Evolutionary conservation across 2,113 vertebrate genomes (phyloP).

Genomic region (Acinonyx jubatus): DNA sequence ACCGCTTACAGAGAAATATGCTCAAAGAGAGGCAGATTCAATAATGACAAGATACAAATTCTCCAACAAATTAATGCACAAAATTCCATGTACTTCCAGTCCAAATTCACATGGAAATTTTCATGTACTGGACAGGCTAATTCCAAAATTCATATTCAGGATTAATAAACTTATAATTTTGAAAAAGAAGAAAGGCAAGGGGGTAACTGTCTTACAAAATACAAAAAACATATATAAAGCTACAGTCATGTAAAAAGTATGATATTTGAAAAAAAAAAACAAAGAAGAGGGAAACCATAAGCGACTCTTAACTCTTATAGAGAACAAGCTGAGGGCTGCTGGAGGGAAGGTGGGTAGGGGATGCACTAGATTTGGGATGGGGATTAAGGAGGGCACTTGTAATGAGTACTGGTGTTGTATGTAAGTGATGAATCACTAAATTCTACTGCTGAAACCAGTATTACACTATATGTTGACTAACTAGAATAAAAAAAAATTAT

Average conservation of each 20-base stretch:
- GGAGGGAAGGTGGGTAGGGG: too few species aligned
- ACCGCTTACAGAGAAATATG: neutral
- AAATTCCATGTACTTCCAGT: neutral
- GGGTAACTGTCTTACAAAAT: neutral
- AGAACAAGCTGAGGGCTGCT: too few species aligned
- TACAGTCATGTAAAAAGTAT: neutral
- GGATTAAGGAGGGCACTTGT: too few species aligned
- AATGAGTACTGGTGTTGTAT: too few species aligned
- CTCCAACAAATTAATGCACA: neutral
- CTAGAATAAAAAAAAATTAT: too few species aligned
- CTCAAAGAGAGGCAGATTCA: neutral
- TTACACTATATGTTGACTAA: neutral
- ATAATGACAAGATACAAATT: neutral
- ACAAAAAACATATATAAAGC: neutral
- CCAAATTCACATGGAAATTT: neutral
- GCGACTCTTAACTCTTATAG: too few species aligned
- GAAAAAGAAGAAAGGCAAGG: neutral
- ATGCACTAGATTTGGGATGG: too few species aligned
- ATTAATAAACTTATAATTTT: neutral
- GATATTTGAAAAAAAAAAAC: neutral
- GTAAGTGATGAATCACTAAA: too few species aligned
- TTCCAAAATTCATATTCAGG: conserved; percentile 24
- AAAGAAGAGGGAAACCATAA: too few species aligned
- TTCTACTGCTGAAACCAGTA: too few species aligned
- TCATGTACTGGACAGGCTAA: neutral